A percentile compares a stretch with the other conserved stretches of the same genome.
Evolutionary conservation across 2,888 invertebrate genomes (phyloP).

Genomic region (Ochropacha duplaris): DNA sequence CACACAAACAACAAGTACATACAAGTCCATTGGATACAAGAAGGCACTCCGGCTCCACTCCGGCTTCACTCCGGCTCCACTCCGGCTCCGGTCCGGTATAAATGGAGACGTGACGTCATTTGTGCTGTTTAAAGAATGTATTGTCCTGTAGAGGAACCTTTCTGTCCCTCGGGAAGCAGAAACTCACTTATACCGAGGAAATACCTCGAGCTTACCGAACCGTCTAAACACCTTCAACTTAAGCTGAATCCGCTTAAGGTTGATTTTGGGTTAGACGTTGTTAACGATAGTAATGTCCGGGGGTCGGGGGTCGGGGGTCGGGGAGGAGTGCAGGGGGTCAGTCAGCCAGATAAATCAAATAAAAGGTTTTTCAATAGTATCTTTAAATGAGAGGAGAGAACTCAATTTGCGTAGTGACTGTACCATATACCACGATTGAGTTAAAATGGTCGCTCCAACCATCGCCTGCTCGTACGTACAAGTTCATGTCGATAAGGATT

Average conservation of each 20-base stretch:
- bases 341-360: constrained; percentile 29
- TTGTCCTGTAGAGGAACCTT: constrained; percentile 35
- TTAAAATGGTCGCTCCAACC: too few relatives aligned
- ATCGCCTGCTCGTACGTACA: too few relatives aligned
- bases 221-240: neutral
- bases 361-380: constrained; percentile 19
- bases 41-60: too few relatives aligned
- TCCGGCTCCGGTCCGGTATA: too few relatives aligned
- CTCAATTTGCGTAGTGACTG: constrained; percentile 19
- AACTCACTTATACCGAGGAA: constrained; percentile 32
- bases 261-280: neutral
- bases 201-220: constrained; percentile 16
- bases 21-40: too few relatives aligned
- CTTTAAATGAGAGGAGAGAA: constrained; percentile 25
- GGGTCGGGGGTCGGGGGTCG: neutral
- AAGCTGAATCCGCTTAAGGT: neutral
- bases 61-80: too few relatives aligned
- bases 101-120: constrained; percentile 44
- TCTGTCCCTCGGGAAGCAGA: constrained; percentile 29
- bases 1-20: too few relatives aligned
- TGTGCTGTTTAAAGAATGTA: constrained; percentile 41
- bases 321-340: constrained; percentile 5
- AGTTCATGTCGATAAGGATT: too few relatives aligned
- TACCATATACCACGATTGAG: too few relatives aligned
- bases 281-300: neutral